These are phyloP conservation scores for Lutjanus campechanus DNA, from an alignment of 2,797 vertebrate species.

Conservation along the genomic window DNA sequence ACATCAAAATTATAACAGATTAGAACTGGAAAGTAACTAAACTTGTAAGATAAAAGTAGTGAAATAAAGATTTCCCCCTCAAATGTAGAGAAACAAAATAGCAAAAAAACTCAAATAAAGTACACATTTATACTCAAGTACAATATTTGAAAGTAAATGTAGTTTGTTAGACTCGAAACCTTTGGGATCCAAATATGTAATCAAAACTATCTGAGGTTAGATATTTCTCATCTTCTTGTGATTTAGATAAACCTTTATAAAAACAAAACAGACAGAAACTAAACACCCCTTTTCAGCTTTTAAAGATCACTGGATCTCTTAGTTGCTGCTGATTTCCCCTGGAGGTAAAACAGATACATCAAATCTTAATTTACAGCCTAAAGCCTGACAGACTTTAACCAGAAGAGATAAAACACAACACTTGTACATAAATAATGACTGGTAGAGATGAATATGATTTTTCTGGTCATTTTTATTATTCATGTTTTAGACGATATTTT, in stretches of 20 bases:
- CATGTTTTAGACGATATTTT: constrained; percentile 4
- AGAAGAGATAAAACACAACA: background rate
- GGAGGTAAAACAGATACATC: background rate
- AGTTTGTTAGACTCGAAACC: no score
- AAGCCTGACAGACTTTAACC: background rate
- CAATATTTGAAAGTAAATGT: no score
- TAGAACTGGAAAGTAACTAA: no score
- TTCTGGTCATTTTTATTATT: constrained; percentile 42
- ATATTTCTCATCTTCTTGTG: no score
- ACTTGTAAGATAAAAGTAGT: no score
- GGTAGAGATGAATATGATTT: background rate
- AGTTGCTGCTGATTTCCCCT: background rate
- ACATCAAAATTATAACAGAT: no score
- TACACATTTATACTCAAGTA: no score
- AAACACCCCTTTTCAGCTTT: background rate
- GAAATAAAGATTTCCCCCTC: no score
- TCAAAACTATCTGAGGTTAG: no score
- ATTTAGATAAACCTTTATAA: background rate
- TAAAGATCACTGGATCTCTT: background rate
- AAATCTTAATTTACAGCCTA: background rate
- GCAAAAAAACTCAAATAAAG: no score
- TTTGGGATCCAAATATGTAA: no score
- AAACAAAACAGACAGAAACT: background rate
- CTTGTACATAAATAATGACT: background rate
- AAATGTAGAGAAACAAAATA: no score